Evolutionary conservation across 2,797 vertebrate genomes (phyloP), one percentile per base, ranked within the genome.

Genomic region (Rhinoraja longicauda): DNA sequence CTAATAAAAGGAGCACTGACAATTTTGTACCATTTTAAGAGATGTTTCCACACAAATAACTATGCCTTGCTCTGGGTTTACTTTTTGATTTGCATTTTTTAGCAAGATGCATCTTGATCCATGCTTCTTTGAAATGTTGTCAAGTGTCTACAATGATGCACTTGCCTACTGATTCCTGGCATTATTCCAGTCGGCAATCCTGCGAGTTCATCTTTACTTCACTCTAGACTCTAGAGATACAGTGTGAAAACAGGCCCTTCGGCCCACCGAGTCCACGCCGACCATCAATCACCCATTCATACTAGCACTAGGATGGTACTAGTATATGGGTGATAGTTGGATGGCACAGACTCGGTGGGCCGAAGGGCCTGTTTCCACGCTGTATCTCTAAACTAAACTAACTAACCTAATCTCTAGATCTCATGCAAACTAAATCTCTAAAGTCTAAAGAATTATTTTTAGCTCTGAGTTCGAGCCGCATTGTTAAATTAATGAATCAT

Each of bases 401-500:
- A 53, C 53, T 53, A 53, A 53, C 53, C 45, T 5, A 53, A 53
- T 53, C 3, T 6, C 45, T 53, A 53, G 45, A 53, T 53, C 45
- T 53, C 45, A 53, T 53, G 45, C 0, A 53, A 53, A 5, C 45
- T 53, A 53, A 3, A 53, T 53, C 45, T 53, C 4, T 53, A 53
- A 53, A 53, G 45, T 53, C 45, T 57, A 59, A 29, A 26, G 21
- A 84, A 84, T 84, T 84, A 59, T 84, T n/a, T 45, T 5, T 53
- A 84, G 81, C 53, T 13, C 57, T 62, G 29, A 86, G 57, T 29
- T 62, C 8, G n/a, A 86, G n/a, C 12, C 53, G 0, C 6, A 59
- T 62, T 88, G 84, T 62, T 86, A 12, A 78, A 36, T 32, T 88
- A 88, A 82, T 57, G 79, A 57, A 64, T 88, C 29, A 59, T 84